phyloP scores from a whole-genome alignment of 1,140 invertebrate species.

The Halyomorpha halys region DNA sequence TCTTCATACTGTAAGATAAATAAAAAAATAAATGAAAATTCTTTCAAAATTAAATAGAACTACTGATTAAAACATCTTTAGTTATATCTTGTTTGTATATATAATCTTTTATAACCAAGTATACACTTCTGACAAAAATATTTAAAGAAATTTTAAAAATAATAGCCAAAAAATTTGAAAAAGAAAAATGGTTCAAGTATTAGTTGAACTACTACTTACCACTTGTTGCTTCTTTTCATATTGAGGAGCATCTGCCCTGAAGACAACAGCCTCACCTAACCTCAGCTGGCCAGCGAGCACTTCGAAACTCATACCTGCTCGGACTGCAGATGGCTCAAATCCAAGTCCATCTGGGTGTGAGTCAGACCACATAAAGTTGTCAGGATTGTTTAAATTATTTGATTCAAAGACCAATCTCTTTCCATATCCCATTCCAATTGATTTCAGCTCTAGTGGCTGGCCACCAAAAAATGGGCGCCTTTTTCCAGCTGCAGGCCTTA shows the following conservation, averaged over 20 bases:
- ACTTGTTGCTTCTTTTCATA: slow-evolving; percentile 48
- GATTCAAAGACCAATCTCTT: slow-evolving; percentile 56
- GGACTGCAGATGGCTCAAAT: slow-evolving; percentile 53
- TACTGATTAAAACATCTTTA: no score
- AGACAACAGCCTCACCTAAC: slow-evolving; percentile 50
- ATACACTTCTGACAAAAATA: no score
- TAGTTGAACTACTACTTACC: slow-evolving; percentile 33
- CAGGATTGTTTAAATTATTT: slow-evolving; percentile 47
- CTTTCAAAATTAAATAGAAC: no score
- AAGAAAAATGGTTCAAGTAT: not conserved
- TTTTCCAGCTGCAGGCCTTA: slow-evolving; percentile 49
- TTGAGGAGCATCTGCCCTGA: slow-evolving; percentile 51
- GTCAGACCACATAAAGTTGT: slow-evolving; percentile 70
- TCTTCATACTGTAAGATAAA: not conserved
- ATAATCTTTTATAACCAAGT: no score
- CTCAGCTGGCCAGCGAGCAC: slow-evolving; percentile 47
- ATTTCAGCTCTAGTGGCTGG: slow-evolving; percentile 47
- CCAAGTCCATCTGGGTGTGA: slow-evolving; percentile 58
- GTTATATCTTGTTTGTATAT: no score
- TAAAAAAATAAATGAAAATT: no score
- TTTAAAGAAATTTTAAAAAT: no score
- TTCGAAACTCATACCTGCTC: slow-evolving; percentile 51
- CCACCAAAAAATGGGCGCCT: slow-evolving; percentile 50
- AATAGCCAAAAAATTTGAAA: no score
- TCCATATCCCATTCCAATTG: slow-evolving; percentile 65